Conservation (phyloP, 2,797 vertebrate genomes). For the Notolepis coatsorum region DNA sequence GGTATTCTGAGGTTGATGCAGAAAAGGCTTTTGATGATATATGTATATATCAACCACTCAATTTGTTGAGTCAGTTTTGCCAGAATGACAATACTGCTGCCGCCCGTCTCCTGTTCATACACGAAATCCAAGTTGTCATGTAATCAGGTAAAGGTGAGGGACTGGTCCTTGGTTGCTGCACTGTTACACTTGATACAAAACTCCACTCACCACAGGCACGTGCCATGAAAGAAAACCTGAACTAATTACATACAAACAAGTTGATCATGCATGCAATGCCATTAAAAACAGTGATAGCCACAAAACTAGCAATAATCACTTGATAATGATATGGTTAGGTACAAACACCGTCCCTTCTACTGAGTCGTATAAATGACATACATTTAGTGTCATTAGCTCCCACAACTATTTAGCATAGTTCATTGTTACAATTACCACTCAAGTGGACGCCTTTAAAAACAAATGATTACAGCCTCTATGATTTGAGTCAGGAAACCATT, state of each 20-base stretch:
- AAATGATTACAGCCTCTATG: conserved; percentile 56
- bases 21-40: conserved; percentile 11
- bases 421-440: conserved; percentile 37
- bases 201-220: conserved; percentile 52
- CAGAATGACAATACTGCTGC: conserved; percentile 40
- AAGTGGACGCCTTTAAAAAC: conserved; percentile 63
- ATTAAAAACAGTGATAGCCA: conserved; percentile 65
- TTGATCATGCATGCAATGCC: conserved; percentile 59
- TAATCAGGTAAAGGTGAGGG: conserved; percentile 26
- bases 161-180: conserved; percentile 28
- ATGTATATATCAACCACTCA: conserved; percentile 28
- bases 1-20: conserved; percentile 31
- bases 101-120: conserved; percentile 24
- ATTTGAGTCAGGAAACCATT: conserved; percentile 32
- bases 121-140: conserved; percentile 41
- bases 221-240: conserved; percentile 51
- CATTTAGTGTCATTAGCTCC: conserved; percentile 60
- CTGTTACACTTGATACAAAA: conserved; percentile 60
- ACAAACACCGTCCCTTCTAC: conserved; percentile 62
- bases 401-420: conserved; percentile 56
- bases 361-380: too few species aligned
- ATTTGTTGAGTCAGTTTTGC: conserved; percentile 25
- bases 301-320: conserved; percentile 50
- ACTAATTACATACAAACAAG: conserved; percentile 56
- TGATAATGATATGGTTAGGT: conserved; percentile 37